Evolutionary conservation across 2,888 invertebrate genomes (phyloP), one percentile per base, ranked within the genome.

Genomic region (Drosophila buzzatii): DNA sequence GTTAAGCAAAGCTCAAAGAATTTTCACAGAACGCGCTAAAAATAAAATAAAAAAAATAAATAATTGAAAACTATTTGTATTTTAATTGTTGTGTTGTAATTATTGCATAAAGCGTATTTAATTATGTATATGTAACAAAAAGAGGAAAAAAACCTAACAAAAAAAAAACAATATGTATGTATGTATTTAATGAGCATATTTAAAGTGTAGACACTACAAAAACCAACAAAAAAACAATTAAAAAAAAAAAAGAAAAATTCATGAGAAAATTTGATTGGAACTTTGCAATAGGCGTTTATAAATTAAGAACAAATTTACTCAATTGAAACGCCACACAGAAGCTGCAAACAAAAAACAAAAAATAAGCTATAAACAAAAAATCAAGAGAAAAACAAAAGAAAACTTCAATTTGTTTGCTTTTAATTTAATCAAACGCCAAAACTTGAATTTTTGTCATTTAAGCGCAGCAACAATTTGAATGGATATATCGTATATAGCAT

Each of bases 1-100:
- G 57, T 62, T 60, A 85, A 86, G 89, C 83, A 80, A 89, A 78
- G 90, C 89, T 83, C 86, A 87, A 82, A 74, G 76, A 56, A 57
- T 44, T 57, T 56, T 56, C 56, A 71, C 20, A 12, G 23, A 56
- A 49, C n/a, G 66, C 55, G 75, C 76, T 67, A 55, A 73, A 75
- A 59, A 41, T 56, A 57, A 53, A 70, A 65, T 49, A 27, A n/a
- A n/a, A 3, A n/a, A 73, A 70, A 71, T 53, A 71, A 73, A 78
- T 61, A 70, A 72, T 76, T 73, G 65, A 79, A 71, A 73, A 62
- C 75, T 87, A 89, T 85, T 80, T 83, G 75, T 90, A 87, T 79
- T 90, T 90, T 82, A 84, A 90, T 76, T 91, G 85, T 90, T 89
- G 89, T 89, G 89, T 91, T 90, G 91, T 89, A 85, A 88, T 89